phyloP scores from a whole-genome alignment of 1,140 invertebrate genomes.

The Dreissena rostriformis region DNA sequence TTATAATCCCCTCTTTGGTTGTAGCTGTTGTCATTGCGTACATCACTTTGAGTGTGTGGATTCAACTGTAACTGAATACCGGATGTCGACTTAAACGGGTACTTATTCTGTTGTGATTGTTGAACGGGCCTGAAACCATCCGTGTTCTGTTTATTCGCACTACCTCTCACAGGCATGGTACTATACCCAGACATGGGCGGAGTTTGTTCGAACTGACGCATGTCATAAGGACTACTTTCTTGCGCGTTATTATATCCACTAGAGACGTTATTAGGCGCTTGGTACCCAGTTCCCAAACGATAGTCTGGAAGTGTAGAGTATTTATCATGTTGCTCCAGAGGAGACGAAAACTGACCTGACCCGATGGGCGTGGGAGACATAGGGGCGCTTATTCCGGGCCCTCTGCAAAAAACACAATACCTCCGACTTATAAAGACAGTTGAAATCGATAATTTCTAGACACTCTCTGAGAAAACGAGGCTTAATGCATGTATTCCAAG shows the following conservation, averaged over 20 bases:
- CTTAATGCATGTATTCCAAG: constrained; percentile 8
- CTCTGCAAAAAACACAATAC: constrained; percentile 30
- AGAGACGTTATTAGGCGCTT: constrained; percentile 23
- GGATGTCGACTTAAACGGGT: constrained; percentile 43
- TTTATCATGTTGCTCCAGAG: constrained; percentile 16
- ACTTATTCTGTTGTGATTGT: constrained; percentile 39
- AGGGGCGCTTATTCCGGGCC: not conserved
- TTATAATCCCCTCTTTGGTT: constrained; percentile 10
- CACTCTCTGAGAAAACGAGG: too few relatives aligned
- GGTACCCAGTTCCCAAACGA: constrained; percentile 43
- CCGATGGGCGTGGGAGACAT: constrained; percentile 21
- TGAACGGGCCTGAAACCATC: constrained; percentile 49
- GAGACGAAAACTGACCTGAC: constrained; percentile 23
- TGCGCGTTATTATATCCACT: constrained; percentile 25
- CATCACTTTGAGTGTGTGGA: constrained; percentile 31
- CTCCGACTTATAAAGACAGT: not conserved
- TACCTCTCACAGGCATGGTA: constrained; percentile 32
- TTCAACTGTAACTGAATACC: constrained; percentile 49
- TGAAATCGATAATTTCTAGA: not conserved
- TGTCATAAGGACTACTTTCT: constrained; percentile 41
- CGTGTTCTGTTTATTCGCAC: constrained; percentile 37
- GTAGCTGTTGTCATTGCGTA: constrained; percentile 14
- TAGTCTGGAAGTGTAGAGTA: constrained; percentile 43
- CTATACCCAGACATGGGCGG: constrained; percentile 46
- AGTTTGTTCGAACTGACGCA: constrained; percentile 44